These are phyloP conservation scores for Drosophila grimshawi DNA, from an alignment of 1,140 invertebrate genomes.

Conservation along the genomic window DNA sequence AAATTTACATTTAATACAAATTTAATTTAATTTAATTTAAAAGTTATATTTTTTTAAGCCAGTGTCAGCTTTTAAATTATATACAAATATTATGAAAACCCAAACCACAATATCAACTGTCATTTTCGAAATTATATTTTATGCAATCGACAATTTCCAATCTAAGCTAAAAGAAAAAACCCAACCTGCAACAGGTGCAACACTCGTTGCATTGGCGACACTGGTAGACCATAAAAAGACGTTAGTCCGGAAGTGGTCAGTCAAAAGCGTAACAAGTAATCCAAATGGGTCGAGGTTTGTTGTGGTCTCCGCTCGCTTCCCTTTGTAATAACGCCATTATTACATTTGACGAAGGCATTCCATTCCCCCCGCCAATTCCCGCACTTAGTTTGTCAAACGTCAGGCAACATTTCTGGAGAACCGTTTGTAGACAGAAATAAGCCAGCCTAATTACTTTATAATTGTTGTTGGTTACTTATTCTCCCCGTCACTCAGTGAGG, in stretches of 20 bases:
- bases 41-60: too few species aligned
- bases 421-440: slow-evolving; percentile 33
- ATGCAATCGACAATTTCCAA: not conserved
- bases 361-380: slow-evolving; percentile 10
- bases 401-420: slow-evolving; percentile 48
- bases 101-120: slow-evolving; percentile 1
- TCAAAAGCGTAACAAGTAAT: slow-evolving; percentile 49
- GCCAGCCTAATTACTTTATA: slow-evolving; percentile 70
- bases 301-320: slow-evolving; percentile 48
- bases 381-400: slow-evolving; percentile 29
- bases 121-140: not conserved
- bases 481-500: slow-evolving; percentile 20
- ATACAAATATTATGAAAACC: not conserved
- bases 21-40: too few species aligned
- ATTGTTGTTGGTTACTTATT: slow-evolving; percentile 46
- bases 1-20: too few species aligned
- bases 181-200: slow-evolving; percentile 37
- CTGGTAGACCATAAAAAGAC: slow-evolving; percentile 10
- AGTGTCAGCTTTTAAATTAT: too few species aligned
- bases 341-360: not conserved
- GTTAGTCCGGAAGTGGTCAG: slow-evolving; percentile 39
- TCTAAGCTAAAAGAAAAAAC: not conserved
- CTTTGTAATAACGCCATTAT: slow-evolving; percentile 1
- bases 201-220: not conserved
- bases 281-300: slow-evolving; percentile 64